phyloP scores from a whole-genome alignment of 2,113 vertebrate genomes.

The Pituophis catenifer region DNA sequence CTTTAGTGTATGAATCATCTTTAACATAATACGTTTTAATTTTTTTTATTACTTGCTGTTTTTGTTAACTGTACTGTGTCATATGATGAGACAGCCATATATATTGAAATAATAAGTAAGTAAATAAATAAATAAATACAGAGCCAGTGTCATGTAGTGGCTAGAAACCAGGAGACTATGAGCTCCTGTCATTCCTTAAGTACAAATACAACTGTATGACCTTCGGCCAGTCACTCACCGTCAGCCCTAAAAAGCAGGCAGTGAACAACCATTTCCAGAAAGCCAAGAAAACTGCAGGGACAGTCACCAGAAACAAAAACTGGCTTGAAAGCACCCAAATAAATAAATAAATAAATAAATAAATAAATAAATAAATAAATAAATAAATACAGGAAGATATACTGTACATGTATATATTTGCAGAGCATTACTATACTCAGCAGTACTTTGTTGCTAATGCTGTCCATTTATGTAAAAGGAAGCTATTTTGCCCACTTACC shows the following conservation, averaged over 20 bases:
- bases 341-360: not conserved
- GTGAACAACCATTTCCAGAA: not conserved
- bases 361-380: not conserved
- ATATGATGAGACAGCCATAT: not conserved
- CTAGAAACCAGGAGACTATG: not conserved
- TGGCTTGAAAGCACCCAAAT: not conserved
- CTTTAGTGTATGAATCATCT: not conserved
- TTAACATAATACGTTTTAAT: not conserved
- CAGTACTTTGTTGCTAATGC: no score
- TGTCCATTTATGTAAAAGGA: no score
- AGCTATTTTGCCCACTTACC: no score
- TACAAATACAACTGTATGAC: not conserved
- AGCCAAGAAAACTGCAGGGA: not conserved
- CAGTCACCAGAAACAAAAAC: not conserved
- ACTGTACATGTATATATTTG: no score
- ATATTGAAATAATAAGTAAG: not conserved
- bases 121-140: not conserved
- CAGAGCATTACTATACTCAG: no score
- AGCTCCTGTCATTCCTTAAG: not conserved
- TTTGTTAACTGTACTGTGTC: not conserved
- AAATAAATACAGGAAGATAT: not conserved
- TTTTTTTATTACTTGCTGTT: not conserved
- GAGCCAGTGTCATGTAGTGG: not conserved
- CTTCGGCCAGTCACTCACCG: not conserved
- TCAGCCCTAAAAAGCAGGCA: not conserved